Evolutionary conservation across 2,888 invertebrate species (phyloP), one percentile per base, ranked within the genome.

Genomic region (Trachelus stipa): DNA sequence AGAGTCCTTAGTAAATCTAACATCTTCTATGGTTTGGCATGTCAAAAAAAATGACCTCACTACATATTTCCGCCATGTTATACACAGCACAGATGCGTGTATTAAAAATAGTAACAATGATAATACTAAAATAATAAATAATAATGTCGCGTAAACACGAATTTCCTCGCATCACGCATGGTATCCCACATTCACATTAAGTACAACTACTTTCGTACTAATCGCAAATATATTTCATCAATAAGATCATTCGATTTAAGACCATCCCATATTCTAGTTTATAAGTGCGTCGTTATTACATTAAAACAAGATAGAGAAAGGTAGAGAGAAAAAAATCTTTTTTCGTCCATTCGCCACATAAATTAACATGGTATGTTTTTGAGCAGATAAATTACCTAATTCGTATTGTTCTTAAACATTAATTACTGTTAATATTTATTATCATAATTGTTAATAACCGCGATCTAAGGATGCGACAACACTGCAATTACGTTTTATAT

Each of bases 171-270:
- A 77, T 74, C 77, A 77, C 74, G 69, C 69, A 69, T 69, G 71
- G 73, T 31, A 74, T 56, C 56, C 69, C 77, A 56, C 40, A 75
- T 74, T 31, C 83, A 85, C 82, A 86, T 88, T 85, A 88, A 89
- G 87, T 88, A 89, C 87, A 89, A 89, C 87, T 89, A 88, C 87
- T 90, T 89, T 88, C 88, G 86, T 89, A 89, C 87, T 86, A 88
- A 85, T 85, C 85, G 83, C 77, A 87, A 85, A 85, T 87, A 83
- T 87, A 88, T 88, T 89, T 89, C 87, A 87, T 85, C 87, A 87
- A 83, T 80, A 77, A 84, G 73, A 68, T 73, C 75, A 85, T 71
- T 84, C 84, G 80, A 86, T 81, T 86, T 81, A 85, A 88, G 87
- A 83, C 85, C 84, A 85, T 80, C 80, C 56, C 77, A 81, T 82